Base-by-base conservation (phyloP, 2,797 vertebrate species). In the Lagocephalus sceleratus region DNA sequence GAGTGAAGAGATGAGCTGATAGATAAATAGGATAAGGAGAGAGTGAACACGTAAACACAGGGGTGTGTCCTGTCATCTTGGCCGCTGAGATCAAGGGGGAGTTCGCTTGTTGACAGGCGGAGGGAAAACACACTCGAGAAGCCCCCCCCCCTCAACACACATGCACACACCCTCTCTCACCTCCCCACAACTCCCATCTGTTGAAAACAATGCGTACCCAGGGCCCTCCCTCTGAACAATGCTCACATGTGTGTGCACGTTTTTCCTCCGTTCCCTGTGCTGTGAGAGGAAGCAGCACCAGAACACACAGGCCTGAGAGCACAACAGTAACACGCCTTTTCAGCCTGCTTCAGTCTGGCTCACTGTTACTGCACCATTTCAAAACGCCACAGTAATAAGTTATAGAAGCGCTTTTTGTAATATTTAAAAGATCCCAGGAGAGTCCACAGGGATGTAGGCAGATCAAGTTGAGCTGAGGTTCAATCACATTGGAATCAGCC, bases 161-260 rank as follows among this genome's bases (percentile, higher is more conserved):
- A 44, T 35, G 14, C 46, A 71, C 66, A 71, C 75, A 60, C 78
- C 54, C 64, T 62, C 72, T 72, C 72, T 64, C 76, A 62, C 58
- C 71, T 71, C 17, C n/a, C 66, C 52, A 51, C 58, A 68, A 85
- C 78, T 83, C 63, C 69, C 76, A 79, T 79, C 72, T 83, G 81
- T 76, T 82, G 85, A 87, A 88, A 86, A 88, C 86, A 87, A 87
- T 82, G 57, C 57, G 55, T 66, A 73, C 63, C 77, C 75, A 26
- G 29, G 19, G 35, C 84, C 86, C 85, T 70, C 83, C 57, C 56
- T 69, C 6, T 55, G 68, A 60, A 63, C 12, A 77, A 26, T 26
- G 1, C 79, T 88, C 87, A 87, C 87, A 75, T 88, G 88, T 81
- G 68, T 66, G 53, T 51, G 69, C 81, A 87, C 78, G 71, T 78